Conservation (phyloP, 1,140 invertebrate genomes). For the Microplitis mediator region DNA sequence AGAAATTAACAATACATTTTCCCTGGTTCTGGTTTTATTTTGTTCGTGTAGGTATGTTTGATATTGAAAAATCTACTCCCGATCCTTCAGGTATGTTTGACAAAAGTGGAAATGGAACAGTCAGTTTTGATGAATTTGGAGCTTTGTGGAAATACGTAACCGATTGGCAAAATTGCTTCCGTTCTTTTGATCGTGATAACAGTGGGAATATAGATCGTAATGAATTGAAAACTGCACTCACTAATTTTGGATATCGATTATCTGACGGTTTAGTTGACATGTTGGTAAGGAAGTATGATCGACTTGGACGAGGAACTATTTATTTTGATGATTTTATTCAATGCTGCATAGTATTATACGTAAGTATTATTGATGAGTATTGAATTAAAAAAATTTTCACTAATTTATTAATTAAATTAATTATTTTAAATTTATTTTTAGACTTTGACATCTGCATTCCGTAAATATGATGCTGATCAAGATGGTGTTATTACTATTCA, state of each 20-base stretch:
- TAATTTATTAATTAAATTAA: too few species aligned
- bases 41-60: slow-evolving; percentile 56
- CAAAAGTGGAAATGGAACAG: slow-evolving; percentile 83
- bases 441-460: slow-evolving; percentile 90
- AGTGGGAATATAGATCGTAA: slow-evolving; percentile 94
- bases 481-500: slow-evolving; percentile 95
- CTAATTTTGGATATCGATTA: slow-evolving; percentile 90
- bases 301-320: slow-evolving; percentile 86
- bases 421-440: slow-evolving; percentile 47
- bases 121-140: slow-evolving; percentile 94
- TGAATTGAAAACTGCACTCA: slow-evolving; percentile 89
- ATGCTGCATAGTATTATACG: slow-evolving; percentile 90
- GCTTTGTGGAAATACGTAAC: slow-evolving; percentile 97
- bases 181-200: slow-evolving; percentile 91
- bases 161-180: slow-evolving; percentile 97
- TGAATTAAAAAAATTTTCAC: too few species aligned
- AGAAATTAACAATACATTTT: slow-evolving; percentile 14
- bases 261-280: slow-evolving; percentile 83
- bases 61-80: slow-evolving; percentile 52
- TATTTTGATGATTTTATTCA: slow-evolving; percentile 99
- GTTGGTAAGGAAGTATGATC: slow-evolving; percentile 92
- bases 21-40: slow-evolving; percentile 30
- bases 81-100: slow-evolving; percentile 93
- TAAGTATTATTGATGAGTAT: slow-evolving; percentile 65
- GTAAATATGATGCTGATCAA: slow-evolving; percentile 88